Base-by-base conservation (phyloP, 2,888 invertebrate genomes). In the Steinernema hermaphroditum region DNA sequence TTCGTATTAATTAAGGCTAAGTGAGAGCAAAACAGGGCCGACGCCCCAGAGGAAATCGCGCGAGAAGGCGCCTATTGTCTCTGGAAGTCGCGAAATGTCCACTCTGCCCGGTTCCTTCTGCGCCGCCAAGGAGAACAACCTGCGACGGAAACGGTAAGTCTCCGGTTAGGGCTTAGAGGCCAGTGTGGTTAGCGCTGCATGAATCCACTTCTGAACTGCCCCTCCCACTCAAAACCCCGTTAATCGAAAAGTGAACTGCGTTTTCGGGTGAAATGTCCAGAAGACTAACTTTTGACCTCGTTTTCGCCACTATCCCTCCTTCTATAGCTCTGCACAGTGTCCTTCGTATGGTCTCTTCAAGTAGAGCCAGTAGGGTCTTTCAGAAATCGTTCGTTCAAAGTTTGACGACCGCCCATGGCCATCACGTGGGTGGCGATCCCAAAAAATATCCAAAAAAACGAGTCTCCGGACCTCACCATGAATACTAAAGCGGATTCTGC, bases 1-100 rank as follows among this genome's bases (percentile, higher is more conserved):
- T 54, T 54, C 24, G 22, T 54, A 54, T 54, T 54, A 54, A 54
- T 54, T 54, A 27, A 2, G 54, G 2, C 24, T 54, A 54, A 54
- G 54, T 54, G 54, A 12, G 54, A 49, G 49, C 6, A 54, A 54
- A 54, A 54, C 54, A 54, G 54, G 2, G 54, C 27, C 24, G 9
- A 6, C 19, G 27, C 54, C 54, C 27, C 27, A 2, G 27, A 54
- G 54, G 54, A 54, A 54, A 54, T 54, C 54, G 54, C 54, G 27
- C 6, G 16, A 6, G 54, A 12, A 8, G 24, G 14, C 27, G 9
- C 19, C 27, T 16, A 46, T 4, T 41, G 8, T 41, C 19, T 12
- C 54, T 8, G 27, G 12, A 54, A 54, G 54, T 54, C 54, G 27
- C 54, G 27, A 14, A 14, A 54, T 54, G 54, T 54, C 54, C n/a